phyloP scores from a whole-genome alignment of 2,113 vertebrate genomes.

The Oncorhynchus nerka region DNA sequence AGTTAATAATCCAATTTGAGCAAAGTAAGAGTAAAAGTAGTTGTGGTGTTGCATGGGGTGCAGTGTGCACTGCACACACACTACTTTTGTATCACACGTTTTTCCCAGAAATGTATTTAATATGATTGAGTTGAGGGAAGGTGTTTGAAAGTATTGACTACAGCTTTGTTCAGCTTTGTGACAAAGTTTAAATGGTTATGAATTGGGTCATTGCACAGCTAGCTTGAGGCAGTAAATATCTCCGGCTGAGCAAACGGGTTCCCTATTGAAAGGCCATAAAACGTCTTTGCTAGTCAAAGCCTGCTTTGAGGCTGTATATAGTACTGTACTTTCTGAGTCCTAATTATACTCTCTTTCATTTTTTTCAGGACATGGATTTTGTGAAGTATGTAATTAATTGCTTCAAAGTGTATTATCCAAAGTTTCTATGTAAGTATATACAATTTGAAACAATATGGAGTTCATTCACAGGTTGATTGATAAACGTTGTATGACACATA shows the following conservation, averaged over 20 bases:
- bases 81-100: too few species aligned
- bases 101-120: background rate
- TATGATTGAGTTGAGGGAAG: background rate
- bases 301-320: conserved; percentile 2
- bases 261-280: conserved; percentile 4
- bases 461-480: background rate
- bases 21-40: background rate
- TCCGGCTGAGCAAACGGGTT: conserved; percentile 12
- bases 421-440: conserved; percentile 91
- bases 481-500: background rate
- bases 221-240: conserved; percentile 16
- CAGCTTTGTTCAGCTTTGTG: background rate
- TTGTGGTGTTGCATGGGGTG: conserved; percentile 4
- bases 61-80: too few species aligned
- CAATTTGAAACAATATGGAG: background rate
- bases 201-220: conserved; percentile 39
- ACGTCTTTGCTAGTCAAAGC: conserved; percentile 14
- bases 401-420: conserved; percentile 97
- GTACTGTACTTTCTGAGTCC: background rate
- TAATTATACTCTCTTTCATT: conserved; percentile 3
- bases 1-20: too few species aligned
- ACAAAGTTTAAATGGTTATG: conserved; percentile 24
- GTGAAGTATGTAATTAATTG: conserved; percentile 92
- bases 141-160: background rate
- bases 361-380: conserved; percentile 95